Percentiles rank a stretch among this genome's conserved stretches.
Conservation (phyloP, 2,113 vertebrate species). For the Propithecus coquereli region DNA sequence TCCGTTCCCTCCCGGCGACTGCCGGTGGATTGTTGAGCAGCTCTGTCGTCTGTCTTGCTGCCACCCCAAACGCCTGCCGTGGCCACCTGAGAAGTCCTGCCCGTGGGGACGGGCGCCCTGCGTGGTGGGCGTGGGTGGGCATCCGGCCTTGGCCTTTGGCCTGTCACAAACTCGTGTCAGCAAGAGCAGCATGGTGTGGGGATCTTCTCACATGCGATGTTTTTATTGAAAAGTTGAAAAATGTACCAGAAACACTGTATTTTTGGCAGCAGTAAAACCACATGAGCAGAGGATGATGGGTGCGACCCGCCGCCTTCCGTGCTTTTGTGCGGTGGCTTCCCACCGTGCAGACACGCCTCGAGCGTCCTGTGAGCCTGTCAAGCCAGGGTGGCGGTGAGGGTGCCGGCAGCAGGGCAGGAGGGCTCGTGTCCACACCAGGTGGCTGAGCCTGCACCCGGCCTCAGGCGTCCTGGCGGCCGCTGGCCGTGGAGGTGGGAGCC, state of each 20-base stretch:
- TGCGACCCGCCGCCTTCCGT: accelerated
- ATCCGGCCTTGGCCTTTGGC: neutral
- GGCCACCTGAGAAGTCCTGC: neutral
- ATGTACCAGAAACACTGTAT: accelerated
- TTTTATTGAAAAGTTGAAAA: neutral
- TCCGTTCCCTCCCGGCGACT: accelerated
- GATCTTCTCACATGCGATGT: neutral
- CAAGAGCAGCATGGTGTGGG: neutral
- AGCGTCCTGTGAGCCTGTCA: neutral
- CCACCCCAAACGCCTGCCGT: accelerated
- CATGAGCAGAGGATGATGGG: accelerated
- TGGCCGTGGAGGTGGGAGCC: neutral
- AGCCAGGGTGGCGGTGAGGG: neutral
- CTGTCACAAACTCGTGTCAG: neutral
- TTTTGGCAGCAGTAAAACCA: accelerated
- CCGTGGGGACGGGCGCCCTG: neutral
- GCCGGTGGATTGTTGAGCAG: neutral
- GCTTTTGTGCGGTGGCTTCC: accelerated
- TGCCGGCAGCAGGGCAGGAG: neutral
- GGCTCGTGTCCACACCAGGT: accelerated
- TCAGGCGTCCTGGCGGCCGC: neutral
- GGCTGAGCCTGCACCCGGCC: neutral
- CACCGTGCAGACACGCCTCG: neutral
- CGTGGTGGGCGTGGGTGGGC: too few relatives aligned
- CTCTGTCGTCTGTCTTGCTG: neutral